A percentile compares a stretch with the other conserved stretches of the same genome.
phyloP scores from a whole-genome alignment of 1,140 invertebrate species.

The Lutraria rhynchaena region DNA sequence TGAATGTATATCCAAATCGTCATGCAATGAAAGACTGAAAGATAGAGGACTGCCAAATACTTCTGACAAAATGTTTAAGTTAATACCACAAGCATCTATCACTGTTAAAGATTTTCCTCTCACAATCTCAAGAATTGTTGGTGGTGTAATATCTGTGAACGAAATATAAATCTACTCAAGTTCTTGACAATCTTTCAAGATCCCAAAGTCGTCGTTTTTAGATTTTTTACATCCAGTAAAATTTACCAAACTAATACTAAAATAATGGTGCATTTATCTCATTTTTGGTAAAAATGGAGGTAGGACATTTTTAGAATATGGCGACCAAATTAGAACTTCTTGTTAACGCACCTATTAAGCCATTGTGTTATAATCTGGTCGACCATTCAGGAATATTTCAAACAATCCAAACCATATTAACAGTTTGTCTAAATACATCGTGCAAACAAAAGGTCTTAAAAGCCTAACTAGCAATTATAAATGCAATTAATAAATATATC shows the following conservation, averaged over 20 bases:
- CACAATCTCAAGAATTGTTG: conserved; percentile 12
- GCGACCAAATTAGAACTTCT: no score
- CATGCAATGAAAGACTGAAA: conserved; percentile 8
- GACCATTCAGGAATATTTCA: no score
- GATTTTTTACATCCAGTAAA: conserved; percentile 1
- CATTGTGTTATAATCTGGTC: no score
- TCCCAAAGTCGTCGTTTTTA: conserved; percentile 1
- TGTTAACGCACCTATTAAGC: no score
- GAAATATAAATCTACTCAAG: not conserved
- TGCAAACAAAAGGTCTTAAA: no score
- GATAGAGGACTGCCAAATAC: not conserved
- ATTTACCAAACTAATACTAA: not conserved
- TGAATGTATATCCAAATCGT: not conserved
- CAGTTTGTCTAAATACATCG: no score
- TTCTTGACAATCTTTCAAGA: not conserved
- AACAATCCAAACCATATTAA: no score
- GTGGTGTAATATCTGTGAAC: not conserved
- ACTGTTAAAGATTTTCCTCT: conserved; percentile 2
- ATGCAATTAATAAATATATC: no score
- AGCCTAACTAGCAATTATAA: no score
- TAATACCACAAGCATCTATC: conserved; percentile 9
- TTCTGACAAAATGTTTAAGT: not conserved
- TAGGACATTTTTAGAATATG: conserved; percentile 2
- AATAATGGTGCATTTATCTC: not conserved
- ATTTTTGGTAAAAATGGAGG: not conserved